Conservation (phyloP, 2,888 invertebrate genomes). For the Minunthozetes semirufus region DNA sequence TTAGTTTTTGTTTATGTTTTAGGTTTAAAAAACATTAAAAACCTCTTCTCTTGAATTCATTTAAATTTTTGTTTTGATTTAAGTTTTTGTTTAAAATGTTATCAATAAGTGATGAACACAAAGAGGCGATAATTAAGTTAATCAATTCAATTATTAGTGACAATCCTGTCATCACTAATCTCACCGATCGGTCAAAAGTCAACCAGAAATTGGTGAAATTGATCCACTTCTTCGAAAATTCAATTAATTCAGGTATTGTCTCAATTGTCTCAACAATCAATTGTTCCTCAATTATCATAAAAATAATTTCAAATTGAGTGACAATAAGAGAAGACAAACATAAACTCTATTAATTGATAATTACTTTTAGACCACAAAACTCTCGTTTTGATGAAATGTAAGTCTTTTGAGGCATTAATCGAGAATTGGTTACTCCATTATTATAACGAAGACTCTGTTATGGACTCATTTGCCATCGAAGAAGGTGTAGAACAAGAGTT, state of each 20-base stretch:
- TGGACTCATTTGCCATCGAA: slow-evolving; percentile 25
- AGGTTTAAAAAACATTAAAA: too few relatives aligned
- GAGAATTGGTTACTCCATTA: slow-evolving; percentile 20
- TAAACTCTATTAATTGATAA: too few relatives aligned
- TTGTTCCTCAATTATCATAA: not conserved
- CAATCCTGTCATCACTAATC: slow-evolving; percentile 8
- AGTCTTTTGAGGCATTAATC: not conserved
- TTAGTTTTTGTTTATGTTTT: too few relatives aligned
- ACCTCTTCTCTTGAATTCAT: too few relatives aligned
- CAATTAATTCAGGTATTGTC: slow-evolving; percentile 7
- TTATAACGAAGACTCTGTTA: slow-evolving; percentile 1
- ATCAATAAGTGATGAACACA: slow-evolving; percentile 25
- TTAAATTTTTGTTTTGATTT: too few relatives aligned
- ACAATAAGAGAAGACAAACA: too few relatives aligned
- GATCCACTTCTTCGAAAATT: slow-evolving; percentile 9
- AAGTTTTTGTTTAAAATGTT: not conserved
- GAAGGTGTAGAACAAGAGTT: slow-evolving; percentile 18
- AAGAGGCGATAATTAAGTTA: slow-evolving; percentile 16
- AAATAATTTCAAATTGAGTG: not conserved
- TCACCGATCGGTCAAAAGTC: slow-evolving; percentile 8
- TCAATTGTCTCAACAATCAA: too few relatives aligned
- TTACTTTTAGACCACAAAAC: not conserved
- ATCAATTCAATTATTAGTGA: slow-evolving; percentile 1
- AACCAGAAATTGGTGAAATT: slow-evolving; percentile 21
- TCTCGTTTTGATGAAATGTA: not conserved